Evolutionary conservation across 2,888 invertebrate genomes (phyloP), one percentile per base, ranked within the genome.

Genomic region (Nemotelus nigrinus): DNA sequence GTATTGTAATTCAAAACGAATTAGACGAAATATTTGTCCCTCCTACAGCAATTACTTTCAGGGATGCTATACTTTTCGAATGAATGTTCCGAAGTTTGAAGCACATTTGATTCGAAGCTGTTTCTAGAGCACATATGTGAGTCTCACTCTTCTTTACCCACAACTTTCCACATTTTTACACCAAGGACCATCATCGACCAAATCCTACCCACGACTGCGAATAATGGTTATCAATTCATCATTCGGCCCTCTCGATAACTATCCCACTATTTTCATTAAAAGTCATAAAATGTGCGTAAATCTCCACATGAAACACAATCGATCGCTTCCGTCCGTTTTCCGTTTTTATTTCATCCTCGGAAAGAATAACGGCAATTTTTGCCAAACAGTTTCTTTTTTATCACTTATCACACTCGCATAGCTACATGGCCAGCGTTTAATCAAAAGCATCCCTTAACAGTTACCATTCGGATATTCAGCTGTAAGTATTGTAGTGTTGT

Each of bases 381-480:
- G 7, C 48, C 63, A 6, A 60, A 63, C 58, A 43, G 44, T 58
- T 45, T 58, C 45, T 74, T 70, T 70, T 70, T 70, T 70, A 70
- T 70, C 55, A 70, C 55, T 70, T 74, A n/a, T n/a, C n/a, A n/a
- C n/a, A n/a, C n/a, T 10, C 48, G 48, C 74, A 74, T 58, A 72
- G 60, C 72, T 60, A 72, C 47, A 60, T 63, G 45, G 55, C 39
- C 58, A 43, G 47, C 25, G 48, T 60, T 63, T 60, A 50, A 74
- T 63, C 63, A 74, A 74, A 74, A 74, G 60, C 74, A 74, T 58
- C 72, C 72, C 72, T 41, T 72, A 57, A 72, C 58, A 72, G 70
- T 55, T 70, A 2, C 55, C 55, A 70, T 70, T 55, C 70, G 70
- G 70, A 70, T 55, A 70, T 70, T 70, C 50, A 41, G 43, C 70